Percentiles rank a stretch among this genome's conserved stretches.
phyloP scores from a whole-genome alignment of 1,140 invertebrate species.

The Nephotettix cincticeps region DNA sequence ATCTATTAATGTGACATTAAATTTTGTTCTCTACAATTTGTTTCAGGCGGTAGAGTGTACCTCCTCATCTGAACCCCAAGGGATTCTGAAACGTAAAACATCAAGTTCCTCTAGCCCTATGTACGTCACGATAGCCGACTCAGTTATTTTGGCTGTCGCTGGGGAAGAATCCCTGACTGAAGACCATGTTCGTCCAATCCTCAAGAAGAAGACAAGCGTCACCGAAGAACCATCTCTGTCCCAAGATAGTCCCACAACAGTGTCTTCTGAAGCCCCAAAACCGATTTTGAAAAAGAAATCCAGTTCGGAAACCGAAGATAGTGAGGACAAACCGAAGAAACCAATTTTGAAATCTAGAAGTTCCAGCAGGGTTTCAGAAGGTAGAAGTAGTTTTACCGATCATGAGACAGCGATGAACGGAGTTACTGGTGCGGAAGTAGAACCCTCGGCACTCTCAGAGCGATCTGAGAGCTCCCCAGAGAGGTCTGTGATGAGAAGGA shows the following conservation, averaged over 20 bases:
- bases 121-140: slow-evolving; percentile 69
- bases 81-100: slow-evolving; percentile 67
- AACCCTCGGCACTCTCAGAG: background rate
- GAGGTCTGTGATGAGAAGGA: slow-evolving; percentile 15
- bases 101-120: slow-evolving; percentile 10
- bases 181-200: slow-evolving; percentile 70
- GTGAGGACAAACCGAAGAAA: slow-evolving; percentile 65
- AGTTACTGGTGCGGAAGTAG: background rate
- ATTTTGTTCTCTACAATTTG: too few relatives aligned
- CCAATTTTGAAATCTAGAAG: slow-evolving; percentile 73
- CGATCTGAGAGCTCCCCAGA: slow-evolving; percentile 14
- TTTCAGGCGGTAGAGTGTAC: slow-evolving; percentile 6
- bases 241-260: slow-evolving; percentile 34
- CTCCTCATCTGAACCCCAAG: slow-evolving; percentile 50
- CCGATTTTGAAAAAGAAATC: slow-evolving; percentile 85
- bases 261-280: slow-evolving; percentile 55
- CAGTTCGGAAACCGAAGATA: slow-evolving; percentile 74
- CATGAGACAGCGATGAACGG: background rate
- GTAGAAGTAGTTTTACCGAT: slow-evolving; percentile 14
- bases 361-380: slow-evolving; percentile 3
- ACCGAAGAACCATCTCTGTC: slow-evolving; percentile 51
- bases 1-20: too few relatives aligned
- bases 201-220: slow-evolving; percentile 67
- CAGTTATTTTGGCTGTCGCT: slow-evolving; percentile 64
- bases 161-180: slow-evolving; percentile 49